Evolutionary conservation across 2,797 vertebrate species (phyloP), one percentile per base, ranked within the genome.

Genomic region (Xenentodon cancila): DNA sequence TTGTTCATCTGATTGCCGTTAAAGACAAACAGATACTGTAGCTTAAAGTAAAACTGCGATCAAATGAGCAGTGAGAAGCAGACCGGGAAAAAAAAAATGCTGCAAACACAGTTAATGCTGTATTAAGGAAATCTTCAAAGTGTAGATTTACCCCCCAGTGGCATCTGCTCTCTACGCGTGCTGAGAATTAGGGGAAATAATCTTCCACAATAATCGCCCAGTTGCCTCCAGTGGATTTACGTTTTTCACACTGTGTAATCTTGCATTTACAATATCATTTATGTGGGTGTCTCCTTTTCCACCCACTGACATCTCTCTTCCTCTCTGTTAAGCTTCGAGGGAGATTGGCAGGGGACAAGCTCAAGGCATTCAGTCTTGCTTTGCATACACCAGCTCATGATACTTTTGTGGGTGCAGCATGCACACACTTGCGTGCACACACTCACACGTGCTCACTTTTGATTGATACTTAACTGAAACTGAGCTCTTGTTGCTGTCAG

Each of bases 401-500:
- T 88, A 84, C 80, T 80, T n/a, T 75, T 78, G 80, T 58, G 69
- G 69, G 57, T 71, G 64, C 77, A 73, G 67, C 60, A 19, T 55
- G 53, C 32, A 12, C 66, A 37, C 63, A 32, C 56, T 54, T 19
- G 12, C 34, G 30, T 18, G 45, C 68, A 46, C 68, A 54, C 40
- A 42, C 46, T 43, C 68, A 42, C 55, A 45, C 49, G 61, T 63
- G 50, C 12, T 59, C 56, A 53, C 50, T 75, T 86, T 86, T 93
- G 93, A 94, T 91, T 93, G 92, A 93, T 93, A 92, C 80, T 91
- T 92, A 90, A 91, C 91, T 88, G 89, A 89, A 91, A 91, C 86
- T 91, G 90, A 94, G 89, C 93, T 78, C 89, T 88, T 90, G 80
- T 88, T 84, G 89, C 91, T 93, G 93, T 94, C 92, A 90, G 79